Conservation (phyloP, 2,888 invertebrate species). For the Sylvicola fuscatus region DNA sequence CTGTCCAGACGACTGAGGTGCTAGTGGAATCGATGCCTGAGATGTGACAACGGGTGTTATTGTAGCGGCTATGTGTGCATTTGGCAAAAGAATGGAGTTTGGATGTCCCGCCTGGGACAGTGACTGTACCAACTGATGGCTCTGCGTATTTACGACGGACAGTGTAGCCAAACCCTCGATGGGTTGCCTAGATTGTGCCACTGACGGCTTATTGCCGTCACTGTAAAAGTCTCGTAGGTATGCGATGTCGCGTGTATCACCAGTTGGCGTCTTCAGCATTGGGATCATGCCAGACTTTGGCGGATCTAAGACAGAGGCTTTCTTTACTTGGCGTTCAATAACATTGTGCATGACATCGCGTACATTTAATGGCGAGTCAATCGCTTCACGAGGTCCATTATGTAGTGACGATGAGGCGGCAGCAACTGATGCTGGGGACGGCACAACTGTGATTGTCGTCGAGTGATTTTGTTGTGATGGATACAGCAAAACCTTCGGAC, state of each 20-base stretch:
- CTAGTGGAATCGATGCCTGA: not conserved
- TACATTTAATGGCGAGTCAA: slow-evolving; percentile 44
- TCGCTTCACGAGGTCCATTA: slow-evolving; percentile 17
- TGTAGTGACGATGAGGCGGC: slow-evolving; percentile 9
- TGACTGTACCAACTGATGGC: slow-evolving; percentile 16
- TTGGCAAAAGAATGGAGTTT: slow-evolving; percentile 5
- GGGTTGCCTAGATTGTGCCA: slow-evolving; percentile 9
- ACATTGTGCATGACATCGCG: slow-evolving; percentile 66
- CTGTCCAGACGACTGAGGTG: slow-evolving; percentile 15
- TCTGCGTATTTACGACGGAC: slow-evolving; percentile 38
- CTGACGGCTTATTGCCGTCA: slow-evolving; percentile 16
- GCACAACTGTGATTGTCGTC: slow-evolving; percentile 26
- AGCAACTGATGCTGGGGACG: slow-evolving; percentile 6
- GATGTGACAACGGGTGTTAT: slow-evolving; percentile 34
- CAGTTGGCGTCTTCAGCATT: not conserved
- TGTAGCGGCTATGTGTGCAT: slow-evolving; percentile 37
- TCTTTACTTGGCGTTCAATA: slow-evolving; percentile 61
- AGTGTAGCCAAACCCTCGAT: slow-evolving; percentile 39
- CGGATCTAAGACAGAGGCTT: slow-evolving; percentile 28
- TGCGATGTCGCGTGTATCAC: slow-evolving; percentile 13
- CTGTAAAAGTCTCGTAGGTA: slow-evolving; percentile 26
- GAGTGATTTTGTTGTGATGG: slow-evolving; percentile 10
- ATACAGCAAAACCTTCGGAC: slow-evolving; percentile 25
- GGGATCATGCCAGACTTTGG: slow-evolving; percentile 12
- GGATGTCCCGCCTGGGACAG: slow-evolving; percentile 16